Base-by-base conservation (phyloP, 2,888 invertebrate genomes). In the Agonopterix alstromeriana region DNA sequence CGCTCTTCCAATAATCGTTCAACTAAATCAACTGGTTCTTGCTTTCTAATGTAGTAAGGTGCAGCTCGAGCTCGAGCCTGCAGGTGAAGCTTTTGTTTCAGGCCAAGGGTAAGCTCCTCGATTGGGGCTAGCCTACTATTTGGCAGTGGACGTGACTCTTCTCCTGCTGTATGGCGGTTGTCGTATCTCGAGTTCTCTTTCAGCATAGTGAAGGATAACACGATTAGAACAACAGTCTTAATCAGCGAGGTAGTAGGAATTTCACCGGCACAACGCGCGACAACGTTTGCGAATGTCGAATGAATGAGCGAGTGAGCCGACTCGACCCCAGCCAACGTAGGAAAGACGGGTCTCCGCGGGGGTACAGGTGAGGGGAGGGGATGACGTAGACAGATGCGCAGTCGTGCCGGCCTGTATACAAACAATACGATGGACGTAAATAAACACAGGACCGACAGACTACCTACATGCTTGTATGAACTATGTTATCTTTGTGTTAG, bases 351-450 rank as follows among this genome's bases (percentile, higher is more conserved):
- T 70, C 72, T 74, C 68, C 56, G 77, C 77, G 82, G 82, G 79
- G 67, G 49, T 55, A 53, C 60, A 62, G 63, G 58, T 38, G 42
- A 14, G 65, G 64, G 73, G 70, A 78, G 72, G 76, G 78, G 61
- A 69, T 85, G 87, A 85, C 87, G 86, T 82, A 75, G 72, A 67
- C 77, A 70, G 82, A 83, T 87, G 88, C 88, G 88, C 88, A 88
- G 84, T 77, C 85, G 84, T 80, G 83, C 85, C 86, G 85, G 85
- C 78, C 82, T 88, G 88, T 88, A 84, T 88, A 88, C 88, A 88
- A 88, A 88, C 87, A 87, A 88, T 86, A 85, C 86, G 81, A 74
- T 73, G 87, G 87, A 88, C 88, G 88, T 88, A 88, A 88, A 88
- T 88, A 88, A 88, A 88, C 87, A 88, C 78, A 76, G 80, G 81